Base-by-base conservation (phyloP, 2,797 vertebrate species). In the Nannoperca obscura region DNA sequence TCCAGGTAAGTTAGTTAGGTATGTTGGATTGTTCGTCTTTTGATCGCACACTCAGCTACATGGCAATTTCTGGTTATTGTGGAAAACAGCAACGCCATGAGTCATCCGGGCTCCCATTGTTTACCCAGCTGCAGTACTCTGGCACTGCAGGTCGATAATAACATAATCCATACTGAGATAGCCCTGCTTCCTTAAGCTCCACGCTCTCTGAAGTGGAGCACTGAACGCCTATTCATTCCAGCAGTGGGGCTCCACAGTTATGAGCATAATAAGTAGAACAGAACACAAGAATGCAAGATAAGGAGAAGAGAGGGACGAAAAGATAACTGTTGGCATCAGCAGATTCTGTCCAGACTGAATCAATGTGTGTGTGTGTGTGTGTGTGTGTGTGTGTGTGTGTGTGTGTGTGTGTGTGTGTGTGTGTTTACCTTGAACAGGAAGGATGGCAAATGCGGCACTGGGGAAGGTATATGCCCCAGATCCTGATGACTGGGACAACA, bases 401-500 rank as follows among this genome's bases (percentile, higher is more conserved):
- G 78, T 85, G 81, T 74, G 76, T 75, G 70, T 70, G 62, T 57
- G 63, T 66, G 62, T 67, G 66, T 80, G 75, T 77, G 72, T 85
- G 71, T 91, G 79, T 91, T 87, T 91, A 92, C 86, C 88, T 85
- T 93, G 86, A 90, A 93, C 95, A 97, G 97, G 95, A 90, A 94
- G 94, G 90, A 93, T 95, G 94, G 95, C 91, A 79, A 94, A 94
- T 74, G 91, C 93, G 15, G 92, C 90, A 73, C 92, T 98, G 74
- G 97, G 97, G 69, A 96, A 96, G 89, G 97, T 97, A 76, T 96
- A 96, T 91, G 95, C 95, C 85, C 97, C 96, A 65, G 97, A 98
- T 95, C 96, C 94, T 59, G 97, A 98, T 88, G 97, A 97, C 88
- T 97, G 97, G 96, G 97, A 97, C 94, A 97, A 97, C 95, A 98